A percentile compares a stretch with the other conserved stretches of the same genome.
Evolutionary conservation across 2,797 vertebrate genomes (phyloP).

Genomic region (Lagocephalus sceleratus): DNA sequence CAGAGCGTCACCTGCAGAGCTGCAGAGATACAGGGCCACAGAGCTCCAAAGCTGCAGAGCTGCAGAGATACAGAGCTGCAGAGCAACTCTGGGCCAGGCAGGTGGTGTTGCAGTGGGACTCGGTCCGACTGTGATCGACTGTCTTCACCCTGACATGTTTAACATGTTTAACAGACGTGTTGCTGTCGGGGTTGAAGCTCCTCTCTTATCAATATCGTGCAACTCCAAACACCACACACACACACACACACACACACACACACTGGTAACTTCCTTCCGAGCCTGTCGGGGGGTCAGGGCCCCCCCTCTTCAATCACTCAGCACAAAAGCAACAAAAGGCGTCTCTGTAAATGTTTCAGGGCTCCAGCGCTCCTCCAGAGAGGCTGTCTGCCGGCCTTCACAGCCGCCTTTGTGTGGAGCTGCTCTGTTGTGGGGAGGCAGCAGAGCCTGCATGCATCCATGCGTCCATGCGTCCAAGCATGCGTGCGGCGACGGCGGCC

Average conservation of each 20-base stretch:
- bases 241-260: slow-evolving; percentile 12
- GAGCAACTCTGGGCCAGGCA: too few species aligned
- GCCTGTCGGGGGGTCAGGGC: slow-evolving; percentile 33
- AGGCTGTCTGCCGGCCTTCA: slow-evolving; percentile 64
- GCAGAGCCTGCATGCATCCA: slow-evolving; percentile 63
- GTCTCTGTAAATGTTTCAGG: slow-evolving; percentile 76
- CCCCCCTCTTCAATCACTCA: slow-evolving; percentile 54
- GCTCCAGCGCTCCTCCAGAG: slow-evolving; percentile 56
- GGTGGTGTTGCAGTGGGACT: too few species aligned
- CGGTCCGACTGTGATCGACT: slow-evolving; percentile 66
- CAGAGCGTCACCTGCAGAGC: too few species aligned
- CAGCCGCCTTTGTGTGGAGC: slow-evolving; percentile 63
- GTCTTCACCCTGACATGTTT: slow-evolving; percentile 92
- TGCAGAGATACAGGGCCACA: too few species aligned
- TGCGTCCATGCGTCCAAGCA: too few species aligned
- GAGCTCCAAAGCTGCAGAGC: too few species aligned
- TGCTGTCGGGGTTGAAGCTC: slow-evolving; percentile 47
- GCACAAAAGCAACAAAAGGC: slow-evolving; percentile 73
- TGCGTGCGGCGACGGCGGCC: too few species aligned
- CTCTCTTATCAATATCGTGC: slow-evolving; percentile 50
- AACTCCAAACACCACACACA: slow-evolving; percentile 23
- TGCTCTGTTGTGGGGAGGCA: slow-evolving; percentile 57
- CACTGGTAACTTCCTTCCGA: slow-evolving; percentile 21
- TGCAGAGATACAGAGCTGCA: too few species aligned
- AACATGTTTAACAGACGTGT: slow-evolving; percentile 81